Evolutionary conservation across 2,113 vertebrate species (phyloP).

Genomic region (Alethe diademata): DNA sequence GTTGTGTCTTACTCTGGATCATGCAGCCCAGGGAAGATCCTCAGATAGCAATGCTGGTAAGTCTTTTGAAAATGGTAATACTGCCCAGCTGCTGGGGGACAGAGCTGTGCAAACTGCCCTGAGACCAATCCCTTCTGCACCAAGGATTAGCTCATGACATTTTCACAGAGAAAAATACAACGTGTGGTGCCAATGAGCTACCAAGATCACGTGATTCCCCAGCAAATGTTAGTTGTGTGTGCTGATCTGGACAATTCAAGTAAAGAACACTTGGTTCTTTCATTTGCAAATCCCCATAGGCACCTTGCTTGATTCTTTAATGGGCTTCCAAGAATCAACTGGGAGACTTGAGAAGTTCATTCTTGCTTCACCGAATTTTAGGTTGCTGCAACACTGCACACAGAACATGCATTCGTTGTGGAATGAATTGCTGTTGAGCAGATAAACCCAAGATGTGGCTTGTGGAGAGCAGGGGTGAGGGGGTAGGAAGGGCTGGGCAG

Average conservation of each 20-base stretch:
- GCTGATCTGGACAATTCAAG: background rate
- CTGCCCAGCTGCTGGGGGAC: background rate
- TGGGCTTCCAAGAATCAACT: background rate
- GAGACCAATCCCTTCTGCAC: background rate
- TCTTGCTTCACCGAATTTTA: background rate
- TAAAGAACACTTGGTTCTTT: background rate
- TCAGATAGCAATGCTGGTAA: background rate
- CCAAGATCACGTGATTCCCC: background rate
- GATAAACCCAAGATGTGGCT: background rate
- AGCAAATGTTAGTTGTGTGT: background rate
- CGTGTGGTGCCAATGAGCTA: background rate
- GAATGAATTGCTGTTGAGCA: background rate
- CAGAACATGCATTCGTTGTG: accelerated
- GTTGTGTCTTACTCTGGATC: constrained; percentile 15
- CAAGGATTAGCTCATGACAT: background rate
- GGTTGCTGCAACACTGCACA: background rate
- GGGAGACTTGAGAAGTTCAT: background rate
- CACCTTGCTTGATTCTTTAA: background rate
- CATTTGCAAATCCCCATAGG: background rate
- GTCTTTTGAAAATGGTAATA: background rate
- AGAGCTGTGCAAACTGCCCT: background rate
- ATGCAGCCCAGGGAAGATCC: background rate
- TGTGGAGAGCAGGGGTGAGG: background rate
- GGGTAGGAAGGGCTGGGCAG: background rate
- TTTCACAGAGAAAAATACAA: background rate